Conservation (phyloP, 2,113 vertebrate species). For the Salvator merianae region DNA sequence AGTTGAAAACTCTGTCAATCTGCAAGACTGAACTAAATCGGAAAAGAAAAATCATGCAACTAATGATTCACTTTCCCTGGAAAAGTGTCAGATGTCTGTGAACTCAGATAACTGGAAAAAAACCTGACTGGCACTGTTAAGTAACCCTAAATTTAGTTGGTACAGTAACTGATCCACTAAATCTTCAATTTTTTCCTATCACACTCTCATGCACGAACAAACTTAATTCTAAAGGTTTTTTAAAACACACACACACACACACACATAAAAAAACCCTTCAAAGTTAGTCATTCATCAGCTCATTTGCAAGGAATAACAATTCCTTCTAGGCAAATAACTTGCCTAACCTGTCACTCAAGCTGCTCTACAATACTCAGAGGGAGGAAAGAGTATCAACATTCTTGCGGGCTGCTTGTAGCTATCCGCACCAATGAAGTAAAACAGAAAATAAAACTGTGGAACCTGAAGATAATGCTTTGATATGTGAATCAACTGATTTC, state of each 20-base stretch:
- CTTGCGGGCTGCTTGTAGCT: neutral
- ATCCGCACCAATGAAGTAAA: neutral
- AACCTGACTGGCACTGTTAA: conserved; percentile 38
- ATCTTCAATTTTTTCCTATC: neutral
- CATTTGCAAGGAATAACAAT: conserved; percentile 16
- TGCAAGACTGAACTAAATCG: conserved; percentile 6
- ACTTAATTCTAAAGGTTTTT: neutral
- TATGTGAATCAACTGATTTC: neutral
- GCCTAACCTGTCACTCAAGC: conserved; percentile 28
- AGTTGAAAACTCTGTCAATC: neutral
- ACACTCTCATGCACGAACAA: conserved; percentile 33
- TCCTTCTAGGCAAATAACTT: conserved; percentile 18
- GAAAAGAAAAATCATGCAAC: conserved; percentile 22
- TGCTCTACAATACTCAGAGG: neutral
- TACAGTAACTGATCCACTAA: neutral
- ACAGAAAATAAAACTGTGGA: neutral
- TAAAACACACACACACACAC: no score
- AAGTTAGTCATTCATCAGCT: neutral
- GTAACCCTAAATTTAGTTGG: neutral
- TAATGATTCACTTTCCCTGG: conserved; percentile 61
- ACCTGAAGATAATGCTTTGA: neutral
- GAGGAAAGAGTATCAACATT: neutral
- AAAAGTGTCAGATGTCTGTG: conserved; percentile 51
- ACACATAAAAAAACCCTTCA: neutral
- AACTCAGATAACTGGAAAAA: conserved; percentile 64